These are phyloP conservation scores for cattle (Bos taurus) DNA, from an alignment of 2,113 vertebrate genomes.

Conservation along the genomic window ARS-UCD2.0 NC_037343.1:26152001-26152500, in stretches of 20 bases:
- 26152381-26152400: not conserved
- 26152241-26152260: not conserved
- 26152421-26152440: not conserved
- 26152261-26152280: not conserved
- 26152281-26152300: not conserved
- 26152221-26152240: not conserved
- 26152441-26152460: too few species aligned
- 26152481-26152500: not conserved
- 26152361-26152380: not conserved
- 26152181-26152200: not conserved
- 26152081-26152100: not conserved
- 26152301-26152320: not conserved
- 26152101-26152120: not conserved
- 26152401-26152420: not conserved
- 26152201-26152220: not conserved
- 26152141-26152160: not conserved
- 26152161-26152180: not conserved
- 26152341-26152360: not conserved
- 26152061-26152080: not conserved
- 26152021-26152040: not conserved
- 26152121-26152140: not conserved
- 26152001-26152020: constrained; percentile 24
- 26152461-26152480: not conserved
- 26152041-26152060: not conserved
- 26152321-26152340: not conserved